Percentiles rank a stretch among this genome's conserved stretches.
Evolutionary conservation across 2,888 invertebrate species (phyloP).

Genomic region (Sinelater perroti): DNA sequence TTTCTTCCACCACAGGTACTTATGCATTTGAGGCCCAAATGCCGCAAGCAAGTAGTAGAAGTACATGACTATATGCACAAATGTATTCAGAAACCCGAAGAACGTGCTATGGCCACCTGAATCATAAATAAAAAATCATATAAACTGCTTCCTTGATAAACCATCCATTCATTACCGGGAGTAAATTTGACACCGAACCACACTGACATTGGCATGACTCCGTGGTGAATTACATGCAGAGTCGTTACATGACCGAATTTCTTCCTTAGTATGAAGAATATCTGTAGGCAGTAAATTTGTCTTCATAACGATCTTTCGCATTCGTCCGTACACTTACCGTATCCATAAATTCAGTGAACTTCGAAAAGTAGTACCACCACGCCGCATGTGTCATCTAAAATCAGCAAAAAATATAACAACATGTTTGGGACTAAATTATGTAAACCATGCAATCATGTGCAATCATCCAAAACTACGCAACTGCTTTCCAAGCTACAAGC

Average conservation of each 20-base stretch:
- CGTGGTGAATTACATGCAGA: conserved; percentile 95
- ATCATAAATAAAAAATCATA: conserved; percentile 36
- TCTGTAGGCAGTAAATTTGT: conserved; percentile 69
- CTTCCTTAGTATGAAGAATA: conserved; percentile 94
- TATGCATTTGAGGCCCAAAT: conserved; percentile 85
- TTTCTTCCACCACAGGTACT: conserved; percentile 95
- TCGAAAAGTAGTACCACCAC: conserved; percentile 97
- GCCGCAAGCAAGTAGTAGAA: conserved; percentile 91
- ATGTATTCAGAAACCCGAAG: conserved; percentile 93
- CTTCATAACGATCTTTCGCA: no score
- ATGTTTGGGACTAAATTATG: no score
- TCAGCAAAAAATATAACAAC: neutral
- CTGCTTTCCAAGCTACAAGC: no score
- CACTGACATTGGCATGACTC: conserved; percentile 96
- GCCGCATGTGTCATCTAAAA: conserved; percentile 90
- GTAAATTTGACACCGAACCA: conserved; percentile 98
- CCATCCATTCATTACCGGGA: no score
- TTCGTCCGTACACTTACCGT: conserved; percentile 89
- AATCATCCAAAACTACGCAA: no score
- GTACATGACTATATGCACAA: conserved; percentile 98
- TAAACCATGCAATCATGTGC: no score
- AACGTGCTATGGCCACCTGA: conserved; percentile 94
- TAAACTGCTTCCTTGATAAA: no score
- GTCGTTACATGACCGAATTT: conserved; percentile 93
- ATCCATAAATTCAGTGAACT: conserved; percentile 95